Percentiles rank a stretch among this genome's conserved stretches.
Evolutionary conservation across 92 coral and sea anemone genomes (phyloP).

Genomic region (Plumapathes pennacea): DNA sequence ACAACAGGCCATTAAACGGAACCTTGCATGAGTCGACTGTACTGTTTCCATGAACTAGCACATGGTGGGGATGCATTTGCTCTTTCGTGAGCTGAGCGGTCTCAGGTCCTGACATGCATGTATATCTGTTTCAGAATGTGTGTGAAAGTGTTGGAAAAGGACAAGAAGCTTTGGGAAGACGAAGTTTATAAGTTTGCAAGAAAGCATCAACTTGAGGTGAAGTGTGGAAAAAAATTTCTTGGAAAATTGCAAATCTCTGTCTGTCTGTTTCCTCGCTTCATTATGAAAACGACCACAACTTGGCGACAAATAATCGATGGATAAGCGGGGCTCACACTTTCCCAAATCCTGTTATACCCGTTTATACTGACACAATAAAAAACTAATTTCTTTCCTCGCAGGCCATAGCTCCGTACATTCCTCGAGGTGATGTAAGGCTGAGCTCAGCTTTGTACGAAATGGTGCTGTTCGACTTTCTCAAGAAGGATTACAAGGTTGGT

Average conservation of each 20-base stretch:
- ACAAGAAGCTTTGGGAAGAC: constrained; percentile 97
- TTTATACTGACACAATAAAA: no score
- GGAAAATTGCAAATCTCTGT: no score
- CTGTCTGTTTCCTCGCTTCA: no score
- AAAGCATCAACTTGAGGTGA: constrained; percentile 84
- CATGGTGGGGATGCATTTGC: no score
- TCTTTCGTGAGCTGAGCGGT: no score
- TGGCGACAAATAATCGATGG: no score
- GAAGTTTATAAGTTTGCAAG: constrained; percentile 96
- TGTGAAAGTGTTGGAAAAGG: constrained; percentile 83
- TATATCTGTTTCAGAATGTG: constrained; percentile 55
- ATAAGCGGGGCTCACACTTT: no score
- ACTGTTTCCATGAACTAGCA: no score
- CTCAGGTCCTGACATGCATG: not conserved
- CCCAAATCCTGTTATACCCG: no score
- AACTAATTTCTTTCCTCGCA: constrained; percentile 10
- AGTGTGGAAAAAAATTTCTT: no score
- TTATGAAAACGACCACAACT: not conserved
- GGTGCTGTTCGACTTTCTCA: constrained; percentile 91
- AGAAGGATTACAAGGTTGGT: constrained; percentile 82
- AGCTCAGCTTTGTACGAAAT: constrained; percentile 94
- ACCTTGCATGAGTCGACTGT: no score
- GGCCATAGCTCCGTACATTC: constrained; percentile 99
- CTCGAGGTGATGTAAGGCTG: constrained; percentile 77
- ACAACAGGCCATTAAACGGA: no score